Evolutionary conservation across 2,113 vertebrate species (phyloP), one percentile per base, ranked within the genome.

Genomic region (Puffinus mauretanicus): DNA sequence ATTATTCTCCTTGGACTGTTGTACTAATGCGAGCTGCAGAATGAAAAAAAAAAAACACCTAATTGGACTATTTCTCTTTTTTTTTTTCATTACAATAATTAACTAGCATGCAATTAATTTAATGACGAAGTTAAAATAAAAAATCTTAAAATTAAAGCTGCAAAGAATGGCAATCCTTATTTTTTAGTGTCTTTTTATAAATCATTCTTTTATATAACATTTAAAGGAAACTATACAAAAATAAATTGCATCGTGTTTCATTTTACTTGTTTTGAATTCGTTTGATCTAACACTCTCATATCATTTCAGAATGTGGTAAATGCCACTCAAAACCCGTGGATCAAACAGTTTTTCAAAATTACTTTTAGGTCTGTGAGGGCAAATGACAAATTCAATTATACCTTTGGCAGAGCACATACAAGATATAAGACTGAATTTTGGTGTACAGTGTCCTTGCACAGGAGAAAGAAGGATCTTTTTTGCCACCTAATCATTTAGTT

Each of bases 91-190:
- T 77, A 26, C 4, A 62, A 44, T 86, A 24, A 86, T 80, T 82
- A 90, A 91, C 62, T 95, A 96, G 70, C 46, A 94, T 64, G 22
- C 9, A 83, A 78, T 86, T 86, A 93, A 93, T 92, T 94, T 92
- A 90, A 86, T 72, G 40, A 67, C 49, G 94, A 95, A 66, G 12
- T 34, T 30, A 79, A 76, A 95, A 80, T 77, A 42, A 69, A 55
- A 82, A 76, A 66, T 89, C 52, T 26, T 92, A 79, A 95, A 96
- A 89, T 86, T 91, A 94, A 97, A 93, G 34, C 20, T 84, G 25
- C 5, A 55, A 67, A 64, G 3, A 78, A 88, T 52, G 17, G 4
- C 49, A 58, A 34, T 82, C 19, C 32, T 90, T 96, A 81, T 80
- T 92, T 66, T 72, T 71, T 52, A 57, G 7, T 62, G n/a, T 22